A percentile compares a stretch with the other conserved stretches of the same genome.
These are phyloP conservation scores for Tamias sibiricus DNA, from an alignment of 2,113 vertebrate species.

Conservation along the genomic window DNA sequence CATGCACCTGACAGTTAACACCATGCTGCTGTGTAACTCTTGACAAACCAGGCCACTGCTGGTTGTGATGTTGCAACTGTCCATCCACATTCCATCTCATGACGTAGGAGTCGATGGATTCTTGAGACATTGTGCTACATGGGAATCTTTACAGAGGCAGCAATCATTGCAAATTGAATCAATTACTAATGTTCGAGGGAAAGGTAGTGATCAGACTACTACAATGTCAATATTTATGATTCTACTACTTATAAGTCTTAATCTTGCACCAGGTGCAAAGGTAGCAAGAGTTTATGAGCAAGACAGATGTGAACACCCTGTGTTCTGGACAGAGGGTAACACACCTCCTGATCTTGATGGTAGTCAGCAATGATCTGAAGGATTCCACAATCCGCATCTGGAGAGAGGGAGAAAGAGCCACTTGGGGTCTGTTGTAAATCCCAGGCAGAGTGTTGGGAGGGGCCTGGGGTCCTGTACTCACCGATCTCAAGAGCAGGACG, in stretches of 20 bases:
- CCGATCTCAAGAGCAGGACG: background rate
- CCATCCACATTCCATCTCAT: background rate
- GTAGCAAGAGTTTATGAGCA: background rate
- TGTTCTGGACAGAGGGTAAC: background rate
- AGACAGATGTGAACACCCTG: background rate
- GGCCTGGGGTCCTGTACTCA: background rate
- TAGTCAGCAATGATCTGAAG: background rate
- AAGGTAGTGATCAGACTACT: background rate
- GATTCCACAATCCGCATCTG: background rate
- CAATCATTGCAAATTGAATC: background rate
- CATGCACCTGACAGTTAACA: background rate
- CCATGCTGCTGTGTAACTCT: background rate
- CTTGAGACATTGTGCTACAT: background rate
- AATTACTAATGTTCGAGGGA: background rate
- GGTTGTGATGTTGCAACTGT: background rate
- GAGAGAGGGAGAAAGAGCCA: background rate
- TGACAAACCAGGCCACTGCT: background rate
- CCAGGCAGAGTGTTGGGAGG: background rate
- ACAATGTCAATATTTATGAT: background rate
- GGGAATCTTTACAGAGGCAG: background rate
- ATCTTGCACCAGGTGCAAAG: background rate
- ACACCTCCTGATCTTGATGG: background rate
- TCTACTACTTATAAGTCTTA: background rate
- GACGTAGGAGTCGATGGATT: background rate
- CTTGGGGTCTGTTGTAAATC: background rate